Base-by-base conservation (phyloP, 92 coral and sea anemone species). In the Umimayanthus kanabou region DNA sequence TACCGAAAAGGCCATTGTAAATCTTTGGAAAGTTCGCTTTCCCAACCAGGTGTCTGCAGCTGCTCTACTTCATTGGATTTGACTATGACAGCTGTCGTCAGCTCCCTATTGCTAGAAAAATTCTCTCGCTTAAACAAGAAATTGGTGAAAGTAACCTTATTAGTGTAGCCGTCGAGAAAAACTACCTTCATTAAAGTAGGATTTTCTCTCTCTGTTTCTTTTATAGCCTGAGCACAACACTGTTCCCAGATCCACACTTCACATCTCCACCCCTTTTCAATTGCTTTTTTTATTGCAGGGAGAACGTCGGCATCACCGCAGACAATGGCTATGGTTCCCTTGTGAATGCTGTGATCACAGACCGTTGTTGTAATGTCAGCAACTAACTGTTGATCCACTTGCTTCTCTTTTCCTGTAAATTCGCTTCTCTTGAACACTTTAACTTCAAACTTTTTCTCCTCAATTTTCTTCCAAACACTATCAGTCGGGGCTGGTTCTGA, bases 301-400 rank as follows among this genome's bases (percentile, higher is more conserved):
- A 91, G 78, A 29, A 91, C 70, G 22, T 91, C 93, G 76, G 93
- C 93, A 58, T 91, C 93, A 9, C 93, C 93, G 66, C 90, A 81
- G 15, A 91, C 88, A 8, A 91, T 70, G 14, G 33, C 80, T 61
- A 90, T 81, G 42, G 85, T 87, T 49, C 92, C 92, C 49, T 87
- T 87, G 40, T 50, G 39, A 22, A 81, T 39, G 33, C 84, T 77
- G 23, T 42, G 30, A 77, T 67, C 88, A 37, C 84, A 90, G 22
- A 82, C 92, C 2, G 80, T 66, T 6, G 72, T 80, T 43, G 90
- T 90, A 1, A 90, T 67, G 40, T 90, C 92, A 57, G 85, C 88
- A 13, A 90, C 92, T 69, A 90, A 49, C 40, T 82, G 88, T 37
- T 90, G 92, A 47, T 90, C 90, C 49, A 90, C 92, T 71, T 87